Conservation (phyloP, 2,888 invertebrate species). For the Cylindroiulus punctatus region DNA sequence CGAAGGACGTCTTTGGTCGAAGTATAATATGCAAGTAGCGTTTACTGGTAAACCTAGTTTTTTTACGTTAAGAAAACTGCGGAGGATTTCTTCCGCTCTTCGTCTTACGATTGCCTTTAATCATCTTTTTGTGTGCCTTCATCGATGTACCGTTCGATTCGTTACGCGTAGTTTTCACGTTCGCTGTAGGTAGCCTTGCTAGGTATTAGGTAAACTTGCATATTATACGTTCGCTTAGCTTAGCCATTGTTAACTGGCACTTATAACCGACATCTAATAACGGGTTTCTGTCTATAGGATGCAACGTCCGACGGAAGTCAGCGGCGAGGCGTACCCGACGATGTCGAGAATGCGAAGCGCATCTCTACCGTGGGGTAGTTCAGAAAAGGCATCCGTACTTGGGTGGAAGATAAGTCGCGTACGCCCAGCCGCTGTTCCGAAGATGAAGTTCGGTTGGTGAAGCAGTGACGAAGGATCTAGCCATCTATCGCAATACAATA, state of each 20-base stretch:
- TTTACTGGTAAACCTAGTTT: background rate
- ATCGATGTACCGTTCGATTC: background rate
- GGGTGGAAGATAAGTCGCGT: no score
- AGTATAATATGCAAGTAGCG: background rate
- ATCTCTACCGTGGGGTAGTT: no score
- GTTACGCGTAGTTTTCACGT: no score
- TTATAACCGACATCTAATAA: background rate
- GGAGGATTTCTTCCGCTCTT: background rate
- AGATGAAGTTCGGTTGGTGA: no score
- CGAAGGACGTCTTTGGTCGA: background rate
- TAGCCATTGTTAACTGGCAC: background rate
- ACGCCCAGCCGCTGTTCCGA: no score
- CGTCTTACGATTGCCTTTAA: background rate
- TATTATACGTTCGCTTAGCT: background rate
- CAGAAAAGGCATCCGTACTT: no score
- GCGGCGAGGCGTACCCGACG: no score
- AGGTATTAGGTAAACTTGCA: background rate
- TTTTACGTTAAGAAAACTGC: background rate
- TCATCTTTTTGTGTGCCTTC: background rate
- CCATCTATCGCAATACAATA: no score
- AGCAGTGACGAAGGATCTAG: no score
- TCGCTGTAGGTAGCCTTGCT: no score
- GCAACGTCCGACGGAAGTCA: no score
- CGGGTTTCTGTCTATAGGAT: constrained; percentile 2
- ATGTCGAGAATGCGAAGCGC: no score